phyloP scores from a whole-genome alignment of 2,113 vertebrate species.

The Dromiciops gliroides region DNA sequence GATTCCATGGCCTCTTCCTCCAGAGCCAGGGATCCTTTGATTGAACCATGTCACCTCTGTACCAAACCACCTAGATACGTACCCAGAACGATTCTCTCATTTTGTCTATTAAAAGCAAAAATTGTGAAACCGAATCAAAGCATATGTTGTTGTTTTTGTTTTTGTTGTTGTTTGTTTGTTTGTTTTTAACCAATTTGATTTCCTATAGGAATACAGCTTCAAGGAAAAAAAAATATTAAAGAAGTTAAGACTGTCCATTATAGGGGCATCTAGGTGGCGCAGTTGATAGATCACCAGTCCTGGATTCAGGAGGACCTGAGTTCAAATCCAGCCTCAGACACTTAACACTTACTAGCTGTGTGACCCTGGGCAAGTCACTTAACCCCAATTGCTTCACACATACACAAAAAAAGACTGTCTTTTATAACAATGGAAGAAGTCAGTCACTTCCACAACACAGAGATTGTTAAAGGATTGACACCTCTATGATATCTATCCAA shows the following conservation, averaged over 20 bases:
- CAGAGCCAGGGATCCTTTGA: not conserved
- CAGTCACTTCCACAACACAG: not conserved
- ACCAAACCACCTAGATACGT: not conserved
- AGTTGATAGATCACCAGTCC: too few species aligned
- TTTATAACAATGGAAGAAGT: not conserved
- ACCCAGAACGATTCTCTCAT: not conserved
- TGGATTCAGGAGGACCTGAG: too few species aligned
- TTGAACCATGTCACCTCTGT: too few species aligned
- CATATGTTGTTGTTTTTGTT: too few species aligned
- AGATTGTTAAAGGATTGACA: not conserved
- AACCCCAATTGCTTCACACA: too few species aligned
- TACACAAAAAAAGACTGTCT: too few species aligned
- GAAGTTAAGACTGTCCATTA: not conserved
- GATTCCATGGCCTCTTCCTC: not conserved
- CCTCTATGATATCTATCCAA: not conserved
- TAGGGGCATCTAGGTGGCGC: too few species aligned
- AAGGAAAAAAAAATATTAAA: not conserved
- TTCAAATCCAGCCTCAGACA: too few species aligned
- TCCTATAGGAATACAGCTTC: not conserved
- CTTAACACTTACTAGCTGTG: too few species aligned
- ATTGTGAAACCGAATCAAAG: not conserved
- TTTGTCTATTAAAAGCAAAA: not conserved
- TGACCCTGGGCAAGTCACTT: too few species aligned
- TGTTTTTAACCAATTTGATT: not conserved
- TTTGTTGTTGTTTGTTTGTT: too few species aligned